Base-by-base conservation (phyloP, 1,140 invertebrate genomes). In the Phymastichus coffea region DNA sequence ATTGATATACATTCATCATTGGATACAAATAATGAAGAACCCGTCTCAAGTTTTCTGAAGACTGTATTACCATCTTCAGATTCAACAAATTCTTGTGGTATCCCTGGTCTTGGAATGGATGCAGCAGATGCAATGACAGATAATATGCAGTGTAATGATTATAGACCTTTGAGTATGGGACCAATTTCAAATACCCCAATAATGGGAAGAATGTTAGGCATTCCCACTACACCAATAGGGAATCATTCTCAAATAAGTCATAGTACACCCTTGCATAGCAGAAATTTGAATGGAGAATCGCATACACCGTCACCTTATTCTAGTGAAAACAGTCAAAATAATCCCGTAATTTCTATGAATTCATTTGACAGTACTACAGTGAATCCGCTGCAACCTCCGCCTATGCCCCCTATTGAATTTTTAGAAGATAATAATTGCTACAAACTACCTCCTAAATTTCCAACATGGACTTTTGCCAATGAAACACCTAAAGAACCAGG, bases 351-450 rank as follows among this genome's bases (percentile, higher is more conserved):
- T 20, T 56, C 67, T 47, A 12, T 38, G 3, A 61, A 56, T 51
- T 25, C 15, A 3, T 73, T 74, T 57, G 75, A 77, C 0, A 58
- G 41, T 20, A 37, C 60, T 17, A 3, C 19, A 10, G 65, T 79
- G 4, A 75, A 78, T 67, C 80, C 82, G 30, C 61, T 82, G 52
- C 77, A 82, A 43, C 84, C 84, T 10, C 84, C 85, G 8, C 84
- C 84, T 0, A 76, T 87, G 70, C 85, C 85, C 4, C 83, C 85
- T 9, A 81, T 82, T 9, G 78, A 80, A 40, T 79, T 79, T 37
- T 68, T 79, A 8, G 77, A 80, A n/a, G 77, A 80, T 14, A 77
- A 77, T 28, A 72, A 71, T 40, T 80, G 78, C 65, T 80, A 80
- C 37, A 80, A 80, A 64, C 65, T 82, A 49, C 81, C 81, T 57